Evolutionary conservation across 2,797 vertebrate genomes (phyloP), one percentile per base, ranked within the genome.

Genomic region (Schizopygopsis pylzovi): DNA sequence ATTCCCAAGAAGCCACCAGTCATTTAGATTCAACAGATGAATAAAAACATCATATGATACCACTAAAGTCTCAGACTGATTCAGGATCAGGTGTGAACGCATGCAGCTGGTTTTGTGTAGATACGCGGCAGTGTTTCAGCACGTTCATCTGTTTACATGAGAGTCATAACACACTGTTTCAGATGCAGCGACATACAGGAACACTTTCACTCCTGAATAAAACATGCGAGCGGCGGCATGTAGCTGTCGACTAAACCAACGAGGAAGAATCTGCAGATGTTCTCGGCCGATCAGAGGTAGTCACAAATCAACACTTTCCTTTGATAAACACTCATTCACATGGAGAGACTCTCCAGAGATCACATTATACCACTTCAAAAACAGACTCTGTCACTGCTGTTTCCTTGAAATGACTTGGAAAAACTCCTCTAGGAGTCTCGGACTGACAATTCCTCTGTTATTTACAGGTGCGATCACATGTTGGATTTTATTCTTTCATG

Each of bases 241-340:
- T 8, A 43, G 68, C 67, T 72, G 67, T 82, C 70, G 52, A 82
- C 37, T 7, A 71, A 72, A 54, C 28, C 28, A 41, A 39, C 54
- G 37, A 70, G 47, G 13, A 11, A 25, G n/a, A 56, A 15, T 52
- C 25, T 41, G 65, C 67, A 59, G 52, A 82, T 82, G 49, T 72
- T 59, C 52, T 59, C 22, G 10, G 6, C 71, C 39, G 37, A 59
- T 82, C 81, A 41, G 79, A 68, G 61, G 18, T 59, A 43, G 80
- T 81, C 33, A 71, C 47, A 81, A 81, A 81, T 25, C 41, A 47
- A 81, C 28, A 6, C 22, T 56, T 81, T 15, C 22, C 22, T 71
- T 54, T 81, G 80, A 81, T 81, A 81, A 81, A 25, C 13, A 10
- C 61, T 81, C 16, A 6, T 54, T 49, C 72, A 49, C 72, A 75